Evolutionary conservation across 1,140 invertebrate genomes (phyloP), one percentile per base, ranked within the genome.

Genomic region (Contarinia nasturtii): DNA sequence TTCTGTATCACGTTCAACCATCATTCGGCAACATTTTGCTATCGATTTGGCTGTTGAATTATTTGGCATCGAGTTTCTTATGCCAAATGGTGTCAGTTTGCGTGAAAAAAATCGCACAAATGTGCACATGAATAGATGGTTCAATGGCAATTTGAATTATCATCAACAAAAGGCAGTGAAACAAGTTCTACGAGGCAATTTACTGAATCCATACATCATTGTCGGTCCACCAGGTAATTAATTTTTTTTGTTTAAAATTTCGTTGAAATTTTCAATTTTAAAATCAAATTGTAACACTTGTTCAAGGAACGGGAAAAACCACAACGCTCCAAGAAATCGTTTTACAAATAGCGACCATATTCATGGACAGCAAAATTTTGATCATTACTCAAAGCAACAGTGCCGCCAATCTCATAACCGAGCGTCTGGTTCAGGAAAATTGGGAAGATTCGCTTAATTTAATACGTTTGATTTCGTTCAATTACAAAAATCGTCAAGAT

Each of bases 381-480:
- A 71, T 91, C 27, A 83, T 81, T 21, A 80, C 88, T 8, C 89
- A 90, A 1, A 89, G 87, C 1, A 92, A 92, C 55, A 86, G 82
- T 62, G 80, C 87, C 12, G 82, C 87, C 3, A 86, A 93, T 70
- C 67, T 90, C 40, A 73, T 90, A 33, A 65, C 77, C 7, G 73
- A 79, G 54, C 66, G 76, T 50, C 57, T 89, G 2, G 62, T 84
- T 19, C 61, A 75, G 18, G 74, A 66, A 49, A 68, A 67, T 7
- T 49, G 66, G 18, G 52, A 76, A 2, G 60, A 70, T 22, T 70
- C 70, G 2, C 75, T 76, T 40, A 77, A 82, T 46, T 67, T 88
- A 51, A 70, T 85, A 45, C 71, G 85, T 22, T 57, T 87, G 0
- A 74, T 86, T 44, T 75, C 76, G 34, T 63, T 73, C 51, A 71